phyloP scores from a whole-genome alignment of 2,888 invertebrate species.

The Abscondita cerata region DNA sequence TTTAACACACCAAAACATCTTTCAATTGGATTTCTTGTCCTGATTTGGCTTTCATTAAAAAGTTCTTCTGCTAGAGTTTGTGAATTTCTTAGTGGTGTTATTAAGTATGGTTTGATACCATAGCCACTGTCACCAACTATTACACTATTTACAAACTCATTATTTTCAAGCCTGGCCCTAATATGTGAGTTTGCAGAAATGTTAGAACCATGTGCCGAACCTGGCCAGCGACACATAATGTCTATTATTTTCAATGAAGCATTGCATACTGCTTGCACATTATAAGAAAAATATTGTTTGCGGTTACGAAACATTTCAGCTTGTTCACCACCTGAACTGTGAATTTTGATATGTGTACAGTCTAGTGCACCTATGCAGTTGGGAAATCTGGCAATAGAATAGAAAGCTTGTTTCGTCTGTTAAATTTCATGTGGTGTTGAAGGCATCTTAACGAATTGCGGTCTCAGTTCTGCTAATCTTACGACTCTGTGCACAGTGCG shows the following conservation, averaged over 20 bases:
- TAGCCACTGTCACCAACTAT: conserved; percentile 46
- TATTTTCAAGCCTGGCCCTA: conserved; percentile 14
- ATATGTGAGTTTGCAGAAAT: conserved; percentile 23
- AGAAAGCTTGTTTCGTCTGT: conserved; percentile 25
- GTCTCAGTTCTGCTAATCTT: neutral
- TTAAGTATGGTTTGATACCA: conserved; percentile 38
- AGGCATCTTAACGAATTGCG: neutral
- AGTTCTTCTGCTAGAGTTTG: conserved; percentile 28
- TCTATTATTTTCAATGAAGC: conserved; percentile 38
- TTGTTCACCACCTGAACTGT: conserved; percentile 34
- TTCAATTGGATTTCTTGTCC: conserved; percentile 44
- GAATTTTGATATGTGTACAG: conserved; percentile 22
- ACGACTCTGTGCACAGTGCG: too few species aligned
- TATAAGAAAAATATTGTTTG: conserved; percentile 43
- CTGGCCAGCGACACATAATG: conserved; percentile 45
- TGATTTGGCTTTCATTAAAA: conserved; percentile 40
- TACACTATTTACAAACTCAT: conserved; percentile 28
- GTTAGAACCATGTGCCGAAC: conserved; percentile 28
- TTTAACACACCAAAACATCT: conserved; percentile 44
- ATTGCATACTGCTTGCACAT: conserved; percentile 43
- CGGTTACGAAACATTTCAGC: conserved; percentile 44
- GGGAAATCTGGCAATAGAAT: conserved; percentile 25
- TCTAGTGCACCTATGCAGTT: conserved; percentile 24
- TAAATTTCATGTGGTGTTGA: neutral
- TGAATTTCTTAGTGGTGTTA: conserved; percentile 39